Percentiles rank a stretch among this genome's conserved stretches.
phyloP scores from a whole-genome alignment of 2,113 vertebrate species.

The Felis chaus region DNA sequence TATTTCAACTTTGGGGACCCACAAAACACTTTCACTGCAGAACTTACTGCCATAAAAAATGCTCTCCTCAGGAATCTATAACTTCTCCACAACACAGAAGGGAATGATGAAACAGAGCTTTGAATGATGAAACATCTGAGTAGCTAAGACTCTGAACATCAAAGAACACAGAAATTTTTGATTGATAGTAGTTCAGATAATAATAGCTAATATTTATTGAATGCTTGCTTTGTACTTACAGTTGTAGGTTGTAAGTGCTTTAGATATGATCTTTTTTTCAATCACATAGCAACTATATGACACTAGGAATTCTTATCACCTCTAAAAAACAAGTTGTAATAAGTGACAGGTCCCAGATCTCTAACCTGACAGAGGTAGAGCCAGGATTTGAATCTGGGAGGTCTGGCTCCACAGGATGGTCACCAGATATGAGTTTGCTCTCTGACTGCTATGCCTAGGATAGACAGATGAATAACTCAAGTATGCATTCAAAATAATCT shows the following conservation, averaged over 20 bases:
- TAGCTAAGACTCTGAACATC: neutral
- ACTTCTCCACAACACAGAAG: neutral
- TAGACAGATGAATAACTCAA: neutral
- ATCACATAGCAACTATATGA: neutral
- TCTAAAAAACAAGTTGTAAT: neutral
- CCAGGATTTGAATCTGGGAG: neutral
- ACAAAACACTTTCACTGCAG: neutral
- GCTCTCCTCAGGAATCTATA: neutral
- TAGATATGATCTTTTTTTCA: neutral
- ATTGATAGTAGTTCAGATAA: neutral
- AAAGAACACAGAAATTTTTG: neutral
- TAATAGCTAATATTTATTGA: conserved; percentile 6
- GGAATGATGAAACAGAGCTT: neutral
- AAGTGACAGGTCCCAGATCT: neutral
- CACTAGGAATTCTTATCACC: neutral
- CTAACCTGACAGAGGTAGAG: neutral
- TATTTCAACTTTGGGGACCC: neutral
- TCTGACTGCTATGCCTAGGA: neutral
- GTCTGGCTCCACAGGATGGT: neutral
- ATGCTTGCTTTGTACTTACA: neutral
- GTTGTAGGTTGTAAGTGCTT: neutral
- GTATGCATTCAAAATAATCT: neutral
- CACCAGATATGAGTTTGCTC: neutral
- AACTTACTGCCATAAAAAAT: neutral
- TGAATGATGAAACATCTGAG: neutral